These are phyloP conservation scores for Blomia tropicalis DNA, from an alignment of 2,888 invertebrate genomes.

Conservation along the genomic window DNA sequence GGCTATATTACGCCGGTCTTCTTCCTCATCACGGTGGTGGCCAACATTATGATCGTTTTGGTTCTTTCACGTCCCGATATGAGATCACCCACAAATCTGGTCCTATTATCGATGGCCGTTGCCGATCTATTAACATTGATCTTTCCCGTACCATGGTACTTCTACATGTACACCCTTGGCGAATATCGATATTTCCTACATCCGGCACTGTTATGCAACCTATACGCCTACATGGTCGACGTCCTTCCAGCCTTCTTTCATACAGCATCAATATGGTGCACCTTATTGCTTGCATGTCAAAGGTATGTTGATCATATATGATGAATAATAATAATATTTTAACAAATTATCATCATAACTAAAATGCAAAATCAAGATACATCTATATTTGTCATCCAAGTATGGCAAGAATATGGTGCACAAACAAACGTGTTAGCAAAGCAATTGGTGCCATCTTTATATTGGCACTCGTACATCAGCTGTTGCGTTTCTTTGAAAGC, in stretches of 20 bases:
- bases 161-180: constrained; percentile 77
- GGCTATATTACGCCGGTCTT: constrained; percentile 67
- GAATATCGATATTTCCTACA: constrained; percentile 64
- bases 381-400: constrained; percentile 36
- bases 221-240: constrained; percentile 45
- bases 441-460: constrained; percentile 60
- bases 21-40: constrained; percentile 65
- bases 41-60: constrained; percentile 73
- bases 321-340: too few species aligned
- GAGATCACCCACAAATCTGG: constrained; percentile 76
- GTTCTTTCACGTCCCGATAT: constrained; percentile 74
- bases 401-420: constrained; percentile 57
- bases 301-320: constrained; percentile 44
- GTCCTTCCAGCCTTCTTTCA: constrained; percentile 65
- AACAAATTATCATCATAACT: not conserved
- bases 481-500: constrained; percentile 62
- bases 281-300: constrained; percentile 55
- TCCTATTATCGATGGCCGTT: constrained; percentile 79
- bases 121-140: constrained; percentile 82
- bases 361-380: not conserved
- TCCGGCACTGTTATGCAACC: constrained; percentile 57
- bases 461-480: constrained; percentile 61
- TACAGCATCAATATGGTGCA: constrained; percentile 81
- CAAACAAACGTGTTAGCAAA: constrained; percentile 51
- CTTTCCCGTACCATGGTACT: constrained; percentile 70